phyloP scores from a whole-genome alignment of 2,888 invertebrate genomes.

The Anthophora plumipes region DNA sequence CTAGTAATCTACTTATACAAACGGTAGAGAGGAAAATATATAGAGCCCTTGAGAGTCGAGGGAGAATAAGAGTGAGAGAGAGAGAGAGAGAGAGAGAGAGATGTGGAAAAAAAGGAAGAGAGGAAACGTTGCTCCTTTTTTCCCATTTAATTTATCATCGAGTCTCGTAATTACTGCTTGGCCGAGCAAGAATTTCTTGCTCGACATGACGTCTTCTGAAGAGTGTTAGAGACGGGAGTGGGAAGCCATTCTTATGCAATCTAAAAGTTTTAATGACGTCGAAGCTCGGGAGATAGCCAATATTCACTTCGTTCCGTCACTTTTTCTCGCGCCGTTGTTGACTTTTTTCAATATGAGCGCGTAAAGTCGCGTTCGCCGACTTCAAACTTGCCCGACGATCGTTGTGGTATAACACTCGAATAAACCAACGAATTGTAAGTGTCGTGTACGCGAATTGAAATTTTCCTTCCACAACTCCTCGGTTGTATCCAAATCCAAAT shows the following conservation, averaged over 20 bases:
- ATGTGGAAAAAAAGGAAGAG: neutral
- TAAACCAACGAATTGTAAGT: slow-evolving; percentile 23
- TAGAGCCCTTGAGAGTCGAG: slow-evolving; percentile 3
- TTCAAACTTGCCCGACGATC: slow-evolving; percentile 35
- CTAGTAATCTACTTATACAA: slow-evolving; percentile 44
- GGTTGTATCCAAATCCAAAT: neutral
- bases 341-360: slow-evolving; percentile 66
- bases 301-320: slow-evolving; percentile 82
- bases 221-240: slow-evolving; percentile 49
- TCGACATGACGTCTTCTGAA: slow-evolving; percentile 67
- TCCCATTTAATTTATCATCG: slow-evolving; percentile 75
- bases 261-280: slow-evolving; percentile 84
- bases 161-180: slow-evolving; percentile 77
- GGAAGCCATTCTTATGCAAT: slow-evolving; percentile 81
- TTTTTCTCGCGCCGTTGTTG: slow-evolving; percentile 70
- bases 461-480: neutral
- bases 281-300: slow-evolving; percentile 79
- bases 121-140: slow-evolving; percentile 8
- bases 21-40: neutral
- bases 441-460: slow-evolving; percentile 9
- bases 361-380: neutral
- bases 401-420: slow-evolving; percentile 27
- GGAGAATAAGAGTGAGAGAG: neutral
- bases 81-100: neutral
- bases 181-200: slow-evolving; percentile 73